phyloP scores from a whole-genome alignment of 37 sponge, comb jelly and placozoan species.

The Cliona cf. orientalis region DNA sequence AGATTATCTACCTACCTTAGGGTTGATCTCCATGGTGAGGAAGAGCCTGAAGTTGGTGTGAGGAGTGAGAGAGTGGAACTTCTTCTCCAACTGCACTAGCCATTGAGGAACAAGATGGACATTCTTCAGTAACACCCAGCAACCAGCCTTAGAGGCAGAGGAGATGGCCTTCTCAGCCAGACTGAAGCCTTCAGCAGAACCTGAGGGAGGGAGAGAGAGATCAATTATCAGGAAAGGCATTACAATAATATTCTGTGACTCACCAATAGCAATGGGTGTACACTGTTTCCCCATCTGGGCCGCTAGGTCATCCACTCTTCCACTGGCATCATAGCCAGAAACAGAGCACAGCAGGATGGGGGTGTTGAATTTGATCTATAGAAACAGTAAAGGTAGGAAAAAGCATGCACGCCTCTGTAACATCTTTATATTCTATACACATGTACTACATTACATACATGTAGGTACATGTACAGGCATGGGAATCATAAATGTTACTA shows the following conservation, averaged over 20 bases:
- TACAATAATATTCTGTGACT: no score
- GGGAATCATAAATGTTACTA: no score
- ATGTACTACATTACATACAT: no score
- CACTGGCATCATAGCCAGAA: constrained; percentile 95
- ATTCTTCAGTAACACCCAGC: constrained; percentile 98
- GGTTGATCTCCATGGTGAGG: constrained; percentile 97
- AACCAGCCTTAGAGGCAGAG: constrained; percentile 90
- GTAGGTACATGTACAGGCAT: no score
- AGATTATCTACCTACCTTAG: constrained; percentile 63
- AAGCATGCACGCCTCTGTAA: no score
- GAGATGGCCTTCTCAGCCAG: constrained; percentile 96
- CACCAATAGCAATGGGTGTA: constrained; percentile 90
- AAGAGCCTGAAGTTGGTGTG: constrained; percentile 95
- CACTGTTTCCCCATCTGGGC: constrained; percentile 79
- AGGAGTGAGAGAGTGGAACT: constrained; percentile 91
- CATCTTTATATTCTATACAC: no score
- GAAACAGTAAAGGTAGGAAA: no score
- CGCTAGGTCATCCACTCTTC: constrained; percentile 93
- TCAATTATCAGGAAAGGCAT: background rate
- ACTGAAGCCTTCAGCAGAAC: constrained; percentile 95
- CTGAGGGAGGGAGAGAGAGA: constrained; percentile 17
- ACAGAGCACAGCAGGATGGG: constrained; percentile 94
- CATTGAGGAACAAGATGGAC: constrained; percentile 96
- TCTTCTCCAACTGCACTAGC: constrained; percentile 98
- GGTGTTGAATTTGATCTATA: constrained; percentile 76